phyloP scores from a whole-genome alignment of 2,797 vertebrate genomes.

The Euthynnus affinis region DNA sequence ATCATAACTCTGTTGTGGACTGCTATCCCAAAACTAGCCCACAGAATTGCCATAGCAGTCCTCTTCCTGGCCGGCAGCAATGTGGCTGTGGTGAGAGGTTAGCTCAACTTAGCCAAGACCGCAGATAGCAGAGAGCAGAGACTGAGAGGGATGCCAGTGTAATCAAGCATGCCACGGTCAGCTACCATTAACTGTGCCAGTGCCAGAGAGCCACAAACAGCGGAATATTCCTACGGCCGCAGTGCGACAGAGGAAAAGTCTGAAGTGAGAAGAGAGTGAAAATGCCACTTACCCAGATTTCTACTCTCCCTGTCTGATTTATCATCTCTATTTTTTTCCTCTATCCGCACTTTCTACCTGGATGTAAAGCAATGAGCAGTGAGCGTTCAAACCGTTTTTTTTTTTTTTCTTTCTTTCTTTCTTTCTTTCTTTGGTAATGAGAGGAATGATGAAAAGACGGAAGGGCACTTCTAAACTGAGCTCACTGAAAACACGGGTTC shows the following conservation, averaged over 20 bases:
- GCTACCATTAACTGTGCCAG: conserved; percentile 87
- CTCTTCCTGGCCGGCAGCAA: conserved; percentile 83
- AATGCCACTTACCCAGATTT: conserved; percentile 81
- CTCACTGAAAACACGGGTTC: conserved; percentile 88
- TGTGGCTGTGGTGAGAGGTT: conserved; percentile 86
- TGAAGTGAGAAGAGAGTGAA: conserved; percentile 76
- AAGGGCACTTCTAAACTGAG: conserved; percentile 88
- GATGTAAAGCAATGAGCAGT: conserved; percentile 87
- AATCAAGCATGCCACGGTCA: conserved; percentile 88
- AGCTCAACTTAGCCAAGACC: conserved; percentile 78
- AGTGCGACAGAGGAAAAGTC: conserved; percentile 78
- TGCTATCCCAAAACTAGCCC: conserved; percentile 44
- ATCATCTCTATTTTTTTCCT: conserved; percentile 61
- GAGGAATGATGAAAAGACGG: conserved; percentile 88
- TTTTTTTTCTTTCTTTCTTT: background rate
- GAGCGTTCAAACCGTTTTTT: conserved; percentile 82
- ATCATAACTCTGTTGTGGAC: conserved; percentile 43
- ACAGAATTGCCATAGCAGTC: conserved; percentile 85
- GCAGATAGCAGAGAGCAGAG: conserved; percentile 73
- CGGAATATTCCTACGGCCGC: conserved; percentile 66
- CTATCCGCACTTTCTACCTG: conserved; percentile 69
- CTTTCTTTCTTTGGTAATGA: conserved; percentile 58
- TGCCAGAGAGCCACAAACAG: conserved; percentile 73
- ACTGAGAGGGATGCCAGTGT: conserved; percentile 88
- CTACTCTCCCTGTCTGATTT: conserved; percentile 72